These are phyloP conservation scores for Odocoileus virginianus DNA, from an alignment of 2,113 vertebrate species.

Conservation along the genomic window DNA sequence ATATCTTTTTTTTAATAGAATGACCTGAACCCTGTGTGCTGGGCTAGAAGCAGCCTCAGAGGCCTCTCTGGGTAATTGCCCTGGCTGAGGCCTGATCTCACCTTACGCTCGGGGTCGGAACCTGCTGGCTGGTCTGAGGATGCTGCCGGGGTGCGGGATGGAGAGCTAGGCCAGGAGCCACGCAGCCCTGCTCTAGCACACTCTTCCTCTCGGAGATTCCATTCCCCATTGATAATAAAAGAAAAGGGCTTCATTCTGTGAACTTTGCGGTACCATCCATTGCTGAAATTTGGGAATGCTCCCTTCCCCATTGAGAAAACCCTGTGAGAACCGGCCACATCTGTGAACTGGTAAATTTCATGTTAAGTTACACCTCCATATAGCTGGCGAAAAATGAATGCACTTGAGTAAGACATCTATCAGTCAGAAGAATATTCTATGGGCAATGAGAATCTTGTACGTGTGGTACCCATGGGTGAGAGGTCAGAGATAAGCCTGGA, in stretches of 20 bases:
- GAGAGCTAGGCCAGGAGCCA: too few relatives aligned
- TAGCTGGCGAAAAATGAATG: not conserved
- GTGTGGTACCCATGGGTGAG: not conserved
- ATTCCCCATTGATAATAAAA: not conserved
- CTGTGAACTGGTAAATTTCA: not conserved
- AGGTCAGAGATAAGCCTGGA: not conserved
- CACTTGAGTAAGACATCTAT: rapidly evolving
- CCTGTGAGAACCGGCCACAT: not conserved
- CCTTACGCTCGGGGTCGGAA: rapidly evolving
- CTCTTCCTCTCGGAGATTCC: not conserved
- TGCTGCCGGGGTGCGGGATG: rapidly evolving
- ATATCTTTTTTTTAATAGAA: not conserved
- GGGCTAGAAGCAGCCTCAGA: not conserved
- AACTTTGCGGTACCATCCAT: not conserved
- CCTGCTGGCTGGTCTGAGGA: not conserved
- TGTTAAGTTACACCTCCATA: not conserved
- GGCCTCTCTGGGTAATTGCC: not conserved
- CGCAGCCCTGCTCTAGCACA: rapidly evolving
- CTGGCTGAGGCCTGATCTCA: rapidly evolving
- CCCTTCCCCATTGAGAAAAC: not conserved
- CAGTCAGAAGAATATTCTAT: not conserved
- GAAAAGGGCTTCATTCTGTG: not conserved
- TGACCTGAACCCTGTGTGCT: not conserved
- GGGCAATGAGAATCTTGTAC: not conserved
- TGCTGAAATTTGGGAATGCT: not conserved